phyloP scores from a whole-genome alignment of 2,888 invertebrate genomes.

The Acrobasis consociella region DNA sequence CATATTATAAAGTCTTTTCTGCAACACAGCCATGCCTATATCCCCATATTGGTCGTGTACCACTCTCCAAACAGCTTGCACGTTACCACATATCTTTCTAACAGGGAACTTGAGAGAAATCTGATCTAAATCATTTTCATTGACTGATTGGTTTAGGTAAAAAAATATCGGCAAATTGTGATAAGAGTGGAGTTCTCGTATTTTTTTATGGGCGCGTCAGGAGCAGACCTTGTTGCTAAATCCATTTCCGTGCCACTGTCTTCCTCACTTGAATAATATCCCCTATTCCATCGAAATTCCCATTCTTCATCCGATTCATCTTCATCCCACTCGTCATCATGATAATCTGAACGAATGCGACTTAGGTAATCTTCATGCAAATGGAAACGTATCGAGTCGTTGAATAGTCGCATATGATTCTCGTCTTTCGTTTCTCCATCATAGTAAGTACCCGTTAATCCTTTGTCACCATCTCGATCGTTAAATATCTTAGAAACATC shows the following conservation, averaged over 20 bases:
- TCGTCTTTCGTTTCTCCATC: neutral
- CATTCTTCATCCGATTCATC: neutral
- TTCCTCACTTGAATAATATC: neutral
- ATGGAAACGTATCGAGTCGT: neutral
- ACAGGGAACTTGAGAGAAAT: neutral
- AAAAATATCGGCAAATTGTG: conserved; percentile 2
- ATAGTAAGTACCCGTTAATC: neutral
- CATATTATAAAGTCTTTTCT: neutral
- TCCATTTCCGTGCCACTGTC: neutral
- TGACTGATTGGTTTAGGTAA: neutral
- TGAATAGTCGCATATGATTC: conserved; percentile 2
- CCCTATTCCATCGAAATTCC: neutral
- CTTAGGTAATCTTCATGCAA: neutral
- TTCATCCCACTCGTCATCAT: too few species aligned
- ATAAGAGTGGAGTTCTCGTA: neutral
- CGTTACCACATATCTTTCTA: neutral
- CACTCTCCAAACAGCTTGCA: conserved; percentile 1
- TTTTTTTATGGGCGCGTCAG: neutral
- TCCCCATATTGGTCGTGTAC: conserved; percentile 3
- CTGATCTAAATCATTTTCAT: conserved; percentile 3
- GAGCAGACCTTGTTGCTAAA: neutral
- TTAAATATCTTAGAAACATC: conserved; percentile 9
- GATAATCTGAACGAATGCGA: too few species aligned
- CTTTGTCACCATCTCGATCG: neutral
- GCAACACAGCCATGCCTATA: conserved; percentile 1